Percentiles rank a stretch among this genome's conserved stretches.
These are phyloP conservation scores for Apantesis nais DNA, from an alignment of 2,888 invertebrate species.

Conservation along the genomic window DNA sequence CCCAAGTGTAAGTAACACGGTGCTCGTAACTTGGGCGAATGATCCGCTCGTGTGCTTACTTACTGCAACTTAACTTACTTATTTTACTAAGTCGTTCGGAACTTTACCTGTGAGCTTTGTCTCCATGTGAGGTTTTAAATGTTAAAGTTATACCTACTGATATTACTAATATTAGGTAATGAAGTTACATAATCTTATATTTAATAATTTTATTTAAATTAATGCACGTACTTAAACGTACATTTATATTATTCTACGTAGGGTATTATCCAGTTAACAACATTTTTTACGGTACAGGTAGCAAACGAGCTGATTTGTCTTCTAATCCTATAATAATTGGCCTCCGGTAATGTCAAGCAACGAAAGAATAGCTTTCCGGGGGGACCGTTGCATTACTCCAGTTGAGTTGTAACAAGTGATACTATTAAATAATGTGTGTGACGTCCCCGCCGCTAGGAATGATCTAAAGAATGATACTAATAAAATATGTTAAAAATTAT, in stretches of 20 bases:
- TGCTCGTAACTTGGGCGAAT: constrained; percentile 36
- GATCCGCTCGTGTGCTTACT: constrained; percentile 45
- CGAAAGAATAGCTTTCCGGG: too few species aligned
- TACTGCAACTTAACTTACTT: constrained; percentile 47
- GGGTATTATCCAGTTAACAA: too few species aligned
- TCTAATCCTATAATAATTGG: too few species aligned
- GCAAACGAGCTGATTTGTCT: not conserved
- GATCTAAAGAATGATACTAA: not conserved
- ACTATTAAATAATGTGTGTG: not conserved
- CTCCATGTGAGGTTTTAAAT: constrained; percentile 1
- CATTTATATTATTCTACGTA: too few species aligned
- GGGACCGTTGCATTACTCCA: too few species aligned
- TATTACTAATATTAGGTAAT: not conserved
- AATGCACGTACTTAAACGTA: too few species aligned
- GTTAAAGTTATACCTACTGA: not conserved
- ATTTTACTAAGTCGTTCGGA: constrained; percentile 36
- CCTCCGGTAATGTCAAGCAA: too few species aligned
- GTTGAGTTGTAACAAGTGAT: not conserved
- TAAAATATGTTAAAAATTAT: not conserved
- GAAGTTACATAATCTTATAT: not conserved
- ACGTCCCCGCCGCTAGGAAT: not conserved
- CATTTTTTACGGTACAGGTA: too few species aligned
- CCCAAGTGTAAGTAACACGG: constrained; percentile 23
- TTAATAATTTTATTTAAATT: too few species aligned
- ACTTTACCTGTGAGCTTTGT: constrained; percentile 8